phyloP scores from a whole-genome alignment of 92 coral and sea anemone species.

The Plumapathes pennacea region DNA sequence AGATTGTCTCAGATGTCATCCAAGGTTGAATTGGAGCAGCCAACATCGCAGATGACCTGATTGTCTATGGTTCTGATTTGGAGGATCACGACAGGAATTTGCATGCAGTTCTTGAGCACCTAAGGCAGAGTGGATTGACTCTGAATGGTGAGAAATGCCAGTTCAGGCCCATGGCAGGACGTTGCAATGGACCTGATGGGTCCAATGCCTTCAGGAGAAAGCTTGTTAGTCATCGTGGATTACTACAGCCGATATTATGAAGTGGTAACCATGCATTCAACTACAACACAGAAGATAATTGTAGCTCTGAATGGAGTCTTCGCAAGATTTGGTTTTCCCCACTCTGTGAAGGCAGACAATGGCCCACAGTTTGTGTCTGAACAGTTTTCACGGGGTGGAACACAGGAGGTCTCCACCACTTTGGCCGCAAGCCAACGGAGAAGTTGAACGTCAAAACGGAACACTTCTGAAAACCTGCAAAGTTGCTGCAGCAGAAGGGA shows the following conservation, averaged over 20 bases:
- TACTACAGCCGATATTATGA: constrained; percentile 35
- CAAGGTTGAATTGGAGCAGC: neutral
- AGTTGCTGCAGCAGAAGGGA: constrained; percentile 48
- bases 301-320: constrained; percentile 1
- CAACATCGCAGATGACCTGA: constrained; percentile 17
- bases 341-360: constrained; percentile 36
- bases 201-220: constrained; percentile 37
- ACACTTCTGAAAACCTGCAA: constrained; percentile 24
- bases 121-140: too few relatives aligned
- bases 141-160: too few relatives aligned
- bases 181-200: constrained; percentile 26
- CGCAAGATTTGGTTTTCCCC: constrained; percentile 15
- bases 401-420: constrained; percentile 25
- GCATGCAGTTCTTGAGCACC: neutral
- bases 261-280: constrained; percentile 38
- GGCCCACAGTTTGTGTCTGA: constrained; percentile 13
- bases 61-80: constrained; percentile 8
- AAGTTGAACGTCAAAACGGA: constrained; percentile 32
- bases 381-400: constrained; percentile 27
- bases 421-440: constrained; percentile 41
- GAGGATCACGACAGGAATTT: constrained; percentile 4
- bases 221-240: constrained; percentile 21
- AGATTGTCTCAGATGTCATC: constrained; percentile 2
- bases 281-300: constrained; percentile 17
- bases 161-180: constrained; percentile 40